Evolutionary conservation across 2,113 vertebrate genomes (phyloP).

Genomic region (Burhinus oedicnemus): DNA sequence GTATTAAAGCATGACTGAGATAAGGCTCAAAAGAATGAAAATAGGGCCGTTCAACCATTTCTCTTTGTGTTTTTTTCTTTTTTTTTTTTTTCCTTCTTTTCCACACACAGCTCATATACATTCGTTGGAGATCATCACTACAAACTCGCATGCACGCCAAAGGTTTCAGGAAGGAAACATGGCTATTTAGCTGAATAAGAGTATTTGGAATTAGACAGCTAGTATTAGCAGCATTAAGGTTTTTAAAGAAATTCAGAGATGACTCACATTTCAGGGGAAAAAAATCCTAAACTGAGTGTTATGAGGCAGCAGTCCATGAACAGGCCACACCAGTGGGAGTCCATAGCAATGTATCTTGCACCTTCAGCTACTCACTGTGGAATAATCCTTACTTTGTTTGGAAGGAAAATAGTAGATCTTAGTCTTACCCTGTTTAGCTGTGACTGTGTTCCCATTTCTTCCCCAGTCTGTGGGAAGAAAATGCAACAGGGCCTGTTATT

Average conservation of each 20-base stretch:
- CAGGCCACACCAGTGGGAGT: neutral
- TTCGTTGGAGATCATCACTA: neutral
- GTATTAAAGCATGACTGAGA: neutral
- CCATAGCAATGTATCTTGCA: neutral
- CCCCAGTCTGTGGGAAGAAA: neutral
- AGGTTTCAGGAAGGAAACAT: neutral
- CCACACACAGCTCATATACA: rapidly evolving
- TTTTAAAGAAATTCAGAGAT: neutral
- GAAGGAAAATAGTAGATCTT: neutral
- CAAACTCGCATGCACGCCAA: rapidly evolving
- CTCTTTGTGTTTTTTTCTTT: neutral
- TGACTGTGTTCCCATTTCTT: neutral
- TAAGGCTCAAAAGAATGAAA: neutral
- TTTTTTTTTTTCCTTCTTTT: no score
- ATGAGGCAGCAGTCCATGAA: neutral
- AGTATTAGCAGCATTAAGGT: neutral
- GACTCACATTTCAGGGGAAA: rapidly evolving
- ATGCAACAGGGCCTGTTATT: neutral
- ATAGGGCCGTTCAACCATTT: neutral
- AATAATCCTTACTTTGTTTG: neutral
- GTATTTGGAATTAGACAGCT: neutral
- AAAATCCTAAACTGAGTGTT: neutral
- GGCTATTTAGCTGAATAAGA: neutral
- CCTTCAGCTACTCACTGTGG: neutral
- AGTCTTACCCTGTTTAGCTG: neutral